These are phyloP conservation scores for Cyprinus carpio DNA, from an alignment of 2,113 vertebrate genomes.

Conservation along the genomic window DNA sequence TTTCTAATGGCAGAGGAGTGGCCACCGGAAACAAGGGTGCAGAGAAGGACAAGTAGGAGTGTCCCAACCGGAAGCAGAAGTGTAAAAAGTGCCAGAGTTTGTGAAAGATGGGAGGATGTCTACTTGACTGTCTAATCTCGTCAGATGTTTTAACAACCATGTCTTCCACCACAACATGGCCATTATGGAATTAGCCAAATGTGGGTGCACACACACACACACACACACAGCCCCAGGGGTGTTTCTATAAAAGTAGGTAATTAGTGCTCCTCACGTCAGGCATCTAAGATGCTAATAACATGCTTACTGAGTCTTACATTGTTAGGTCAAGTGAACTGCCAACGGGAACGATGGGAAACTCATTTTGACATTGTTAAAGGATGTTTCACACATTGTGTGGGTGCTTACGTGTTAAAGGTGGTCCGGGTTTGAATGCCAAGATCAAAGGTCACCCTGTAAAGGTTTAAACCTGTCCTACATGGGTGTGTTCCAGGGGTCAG, in stretches of 20 bases:
- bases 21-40: slow-evolving; percentile 73
- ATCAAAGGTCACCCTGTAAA: slow-evolving; percentile 54
- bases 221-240: slow-evolving; percentile 35
- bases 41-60: slow-evolving; percentile 58
- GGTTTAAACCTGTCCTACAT: slow-evolving; percentile 72
- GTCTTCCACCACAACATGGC: slow-evolving; percentile 58
- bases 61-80: slow-evolving; percentile 45
- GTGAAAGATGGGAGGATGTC: slow-evolving; percentile 51
- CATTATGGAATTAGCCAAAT: slow-evolving; percentile 49
- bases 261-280: slow-evolving; percentile 52
- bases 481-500: slow-evolving; percentile 67
- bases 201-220: slow-evolving; percentile 12
- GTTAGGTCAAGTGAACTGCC: slow-evolving; percentile 58
- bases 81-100: slow-evolving; percentile 32
- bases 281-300: slow-evolving; percentile 50
- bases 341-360: slow-evolving; percentile 28
- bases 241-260: slow-evolving; percentile 43
- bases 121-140: slow-evolving; percentile 58
- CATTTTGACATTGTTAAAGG: slow-evolving; percentile 29
- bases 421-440: slow-evolving; percentile 57
- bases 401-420: slow-evolving; percentile 61
- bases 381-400: slow-evolving; percentile 28
- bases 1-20: slow-evolving; percentile 79
- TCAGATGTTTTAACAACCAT: slow-evolving; percentile 56
- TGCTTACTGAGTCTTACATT: slow-evolving; percentile 46